Conservation (phyloP, 2,113 vertebrate genomes). For the Malurus alboscapulatus region DNA sequence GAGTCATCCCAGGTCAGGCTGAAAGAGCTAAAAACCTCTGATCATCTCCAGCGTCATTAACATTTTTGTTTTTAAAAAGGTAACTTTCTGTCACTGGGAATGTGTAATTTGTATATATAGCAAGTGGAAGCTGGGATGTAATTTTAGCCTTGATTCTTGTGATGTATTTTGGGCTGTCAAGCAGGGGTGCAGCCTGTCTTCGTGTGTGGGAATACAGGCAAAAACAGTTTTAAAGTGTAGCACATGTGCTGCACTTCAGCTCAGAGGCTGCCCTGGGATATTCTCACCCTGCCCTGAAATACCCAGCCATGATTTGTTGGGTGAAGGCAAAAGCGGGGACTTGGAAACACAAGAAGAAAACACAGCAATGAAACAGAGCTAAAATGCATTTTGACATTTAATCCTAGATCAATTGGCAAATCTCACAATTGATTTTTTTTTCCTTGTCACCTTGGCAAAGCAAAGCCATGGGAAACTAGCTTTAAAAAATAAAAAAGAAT, state of each 20-base stretch:
- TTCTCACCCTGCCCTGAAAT: neutral
- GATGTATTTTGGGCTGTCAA: neutral
- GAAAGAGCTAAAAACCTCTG: neutral
- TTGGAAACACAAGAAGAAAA: neutral
- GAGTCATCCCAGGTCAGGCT: constrained; percentile 17
- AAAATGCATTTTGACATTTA: constrained; percentile 54
- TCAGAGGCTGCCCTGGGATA: neutral
- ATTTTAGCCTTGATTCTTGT: constrained; percentile 1
- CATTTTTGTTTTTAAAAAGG: neutral
- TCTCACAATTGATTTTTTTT: neutral
- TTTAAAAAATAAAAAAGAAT: neutral
- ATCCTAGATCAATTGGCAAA: constrained; percentile 26
- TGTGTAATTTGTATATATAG: neutral
- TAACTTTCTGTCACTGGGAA: neutral
- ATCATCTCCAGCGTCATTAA: neutral
- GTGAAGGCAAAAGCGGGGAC: neutral
- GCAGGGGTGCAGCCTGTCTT: neutral
- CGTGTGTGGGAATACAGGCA: neutral
- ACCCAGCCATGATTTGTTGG: neutral
- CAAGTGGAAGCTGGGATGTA: neutral
- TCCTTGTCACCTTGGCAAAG: constrained; percentile 2
- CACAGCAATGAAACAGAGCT: neutral
- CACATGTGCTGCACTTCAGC: neutral
- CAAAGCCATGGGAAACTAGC: neutral
- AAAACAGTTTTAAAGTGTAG: neutral